Evolutionary conservation across 92 coral and sea anemone genomes (phyloP).

Genomic region (Epizoanthus rinbou): DNA sequence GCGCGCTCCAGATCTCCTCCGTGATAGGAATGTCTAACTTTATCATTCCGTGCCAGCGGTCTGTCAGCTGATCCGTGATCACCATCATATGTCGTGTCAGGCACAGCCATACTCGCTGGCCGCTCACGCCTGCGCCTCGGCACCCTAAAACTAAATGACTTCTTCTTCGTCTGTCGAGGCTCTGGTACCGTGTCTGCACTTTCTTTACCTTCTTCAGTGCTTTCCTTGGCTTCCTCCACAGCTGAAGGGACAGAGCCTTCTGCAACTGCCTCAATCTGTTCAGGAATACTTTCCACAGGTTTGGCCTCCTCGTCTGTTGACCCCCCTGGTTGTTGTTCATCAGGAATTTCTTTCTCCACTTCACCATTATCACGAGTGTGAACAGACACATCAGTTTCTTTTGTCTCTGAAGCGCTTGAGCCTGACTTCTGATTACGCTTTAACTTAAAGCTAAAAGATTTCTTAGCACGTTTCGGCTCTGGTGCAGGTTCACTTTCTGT

Average conservation of each 20-base stretch:
- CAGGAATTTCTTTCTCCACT: conserved; percentile 21
- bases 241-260: conserved; percentile 42
- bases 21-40: conserved; percentile 77
- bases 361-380: conserved; percentile 9
- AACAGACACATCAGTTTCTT: conserved; percentile 10
- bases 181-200: background rate
- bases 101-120: conserved; percentile 77
- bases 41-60: conserved; percentile 58
- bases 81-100: conserved; percentile 51
- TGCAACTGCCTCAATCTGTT: conserved; percentile 37
- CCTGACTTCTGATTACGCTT: conserved; percentile 53
- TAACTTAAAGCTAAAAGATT: conserved; percentile 25
- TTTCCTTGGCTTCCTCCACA: conserved; percentile 33
- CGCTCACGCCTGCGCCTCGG: conserved; percentile 56
- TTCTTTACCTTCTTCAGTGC: conserved; percentile 9
- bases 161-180: background rate
- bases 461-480: conserved; percentile 43
- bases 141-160: conserved; percentile 5
- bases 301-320: conserved; percentile 22
- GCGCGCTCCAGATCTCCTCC: conserved; percentile 76
- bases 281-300: conserved; percentile 33
- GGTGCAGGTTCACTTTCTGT: background rate
- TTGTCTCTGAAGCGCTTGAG: conserved; percentile 12
- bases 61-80: conserved; percentile 2
- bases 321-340: conserved; percentile 22